A percentile compares a stretch with the other conserved stretches of the same genome.
phyloP scores from a whole-genome alignment of 2,888 invertebrate genomes.

The Druceiella hillmani region DNA sequence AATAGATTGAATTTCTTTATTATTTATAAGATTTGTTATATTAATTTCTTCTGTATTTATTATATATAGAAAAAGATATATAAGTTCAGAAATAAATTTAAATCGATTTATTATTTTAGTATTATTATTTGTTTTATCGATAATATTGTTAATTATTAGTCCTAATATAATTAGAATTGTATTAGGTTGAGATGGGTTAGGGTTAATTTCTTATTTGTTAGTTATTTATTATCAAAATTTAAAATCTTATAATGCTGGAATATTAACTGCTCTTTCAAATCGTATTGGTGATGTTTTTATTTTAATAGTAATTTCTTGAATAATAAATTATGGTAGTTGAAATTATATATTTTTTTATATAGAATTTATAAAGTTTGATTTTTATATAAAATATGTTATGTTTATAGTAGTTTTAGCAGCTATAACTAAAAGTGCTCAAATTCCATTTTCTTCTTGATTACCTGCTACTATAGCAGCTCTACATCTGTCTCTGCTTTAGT shows the following conservation, averaged over 20 bases:
- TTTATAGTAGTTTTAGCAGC: conserved; percentile 49
- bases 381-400: conserved; percentile 37
- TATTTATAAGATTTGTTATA: conserved; percentile 59
- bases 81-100: conserved; percentile 50
- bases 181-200: conserved; percentile 62
- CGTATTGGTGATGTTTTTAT: conserved; percentile 68
- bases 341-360: conserved; percentile 49
- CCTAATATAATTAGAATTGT: conserved; percentile 66
- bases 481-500: conserved; percentile 71
- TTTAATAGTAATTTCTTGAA: conserved; percentile 54
- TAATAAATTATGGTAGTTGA: conserved; percentile 51
- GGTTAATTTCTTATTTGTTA: conserved; percentile 64
- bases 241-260: conserved; percentile 63
- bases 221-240: conserved; percentile 67
- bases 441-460: conserved; percentile 73
- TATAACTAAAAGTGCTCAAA: conserved; percentile 74
- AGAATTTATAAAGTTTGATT: conserved; percentile 44
- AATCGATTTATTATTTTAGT: conserved; percentile 61
- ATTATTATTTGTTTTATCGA: conserved; percentile 58
- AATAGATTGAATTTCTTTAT: conserved; percentile 59
- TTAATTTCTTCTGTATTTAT: conserved; percentile 63
- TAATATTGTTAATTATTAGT: conserved; percentile 50
- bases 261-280: conserved; percentile 67
- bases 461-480: conserved; percentile 71
- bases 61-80: conserved; percentile 61